Base-by-base conservation (phyloP, 2,888 invertebrate species). In the Corbicula japonica region DNA sequence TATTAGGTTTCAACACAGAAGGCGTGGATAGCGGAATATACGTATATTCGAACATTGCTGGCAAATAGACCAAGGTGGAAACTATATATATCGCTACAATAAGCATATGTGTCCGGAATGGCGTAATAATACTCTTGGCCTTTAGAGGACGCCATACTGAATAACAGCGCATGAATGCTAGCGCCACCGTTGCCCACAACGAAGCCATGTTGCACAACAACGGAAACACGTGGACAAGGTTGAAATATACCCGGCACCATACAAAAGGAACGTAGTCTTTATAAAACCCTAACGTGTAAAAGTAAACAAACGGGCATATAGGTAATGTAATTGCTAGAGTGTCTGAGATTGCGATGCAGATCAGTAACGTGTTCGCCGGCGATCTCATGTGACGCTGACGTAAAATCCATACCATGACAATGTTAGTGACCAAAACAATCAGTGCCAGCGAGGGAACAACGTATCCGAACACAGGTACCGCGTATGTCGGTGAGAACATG, bases 161-260 rank as follows among this genome's bases (percentile, higher is more conserved):
- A 28, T 69, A 82, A 48, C 75, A 82, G 3, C 82, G 75, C 72
- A 82, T 78, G 44, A 23, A 52, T 12, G 78, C 82, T 28, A 82
- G 41, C 2, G 72, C 68, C n/a, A 82, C 77, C 1, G 82, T 78
- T 50, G 76, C 21, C 82, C 82, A 82, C 12, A 78, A 35, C 5
- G 82, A 82, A 41, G 82, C 75, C 78, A 78, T 82, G 65, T 82
- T 82, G 48, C 52, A 60, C 34, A 75, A n/a, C n/a, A 78, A 52
- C 12, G 82, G 82, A 28, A 82, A 50, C 6, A 82, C 78, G 60
- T 75, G 78, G 6, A 82, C 77, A 15, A 46, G 41, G 46, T 52
- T 68, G 46, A 76, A 82, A 56, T 75, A 82, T 6, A 60, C 46
- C 28, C 77, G 26, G 30, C 82, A 82, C 82, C 82, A 82, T 8